Evolutionary conservation across 2,797 vertebrate species (phyloP), one percentile per base, ranked within the genome.

Genomic region (Anisognathus igniventris): DNA sequence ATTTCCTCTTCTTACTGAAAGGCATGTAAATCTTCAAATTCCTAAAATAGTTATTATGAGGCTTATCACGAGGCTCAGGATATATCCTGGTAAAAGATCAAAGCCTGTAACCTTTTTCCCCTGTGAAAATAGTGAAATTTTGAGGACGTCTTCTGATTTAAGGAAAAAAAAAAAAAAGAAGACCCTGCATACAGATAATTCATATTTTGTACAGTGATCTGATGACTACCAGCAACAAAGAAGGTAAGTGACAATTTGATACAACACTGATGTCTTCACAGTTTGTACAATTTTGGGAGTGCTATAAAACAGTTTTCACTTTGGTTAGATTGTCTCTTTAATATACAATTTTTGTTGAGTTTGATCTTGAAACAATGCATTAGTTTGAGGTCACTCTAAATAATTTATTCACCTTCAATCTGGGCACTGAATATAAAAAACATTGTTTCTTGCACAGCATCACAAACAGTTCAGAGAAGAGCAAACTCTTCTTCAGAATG

Each of bases 181-280:
- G 3, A 28, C 22, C 5, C 7, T 51, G 15, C 5, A 28, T 31
- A 48, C 1, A 31, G 8, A 30, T 44, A 3, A 70, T 27, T 10
- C 2, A 2, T 31, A 37, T 62, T 77, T 73, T 35, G 35, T 24
- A 35, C 1, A 44, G 4, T 18, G 4, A 60, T 20, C 21, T 2
- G 2, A 54, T 11, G 37, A 48, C 9, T 64, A 17, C 8, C 9
- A 80, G 11, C 10, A 57, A 21, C 21, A 71, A 80, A 71, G 15
- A 5, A 48, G 7, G 6, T 13, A n/a, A 71, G 17, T 2, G 2
- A 0, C 5, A 67, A 8, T 2, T 28, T 68, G 12, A 37, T 37
- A 33, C 9, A 39, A 47, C 12, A 20, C 2, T 37, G 35, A 35
- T 14, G 18, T 22, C 24, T 84, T 37, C 19, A 7, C 10, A 60